phyloP scores from a whole-genome alignment of 2,797 vertebrate species.

The Acestrorhynchus altus region DNA sequence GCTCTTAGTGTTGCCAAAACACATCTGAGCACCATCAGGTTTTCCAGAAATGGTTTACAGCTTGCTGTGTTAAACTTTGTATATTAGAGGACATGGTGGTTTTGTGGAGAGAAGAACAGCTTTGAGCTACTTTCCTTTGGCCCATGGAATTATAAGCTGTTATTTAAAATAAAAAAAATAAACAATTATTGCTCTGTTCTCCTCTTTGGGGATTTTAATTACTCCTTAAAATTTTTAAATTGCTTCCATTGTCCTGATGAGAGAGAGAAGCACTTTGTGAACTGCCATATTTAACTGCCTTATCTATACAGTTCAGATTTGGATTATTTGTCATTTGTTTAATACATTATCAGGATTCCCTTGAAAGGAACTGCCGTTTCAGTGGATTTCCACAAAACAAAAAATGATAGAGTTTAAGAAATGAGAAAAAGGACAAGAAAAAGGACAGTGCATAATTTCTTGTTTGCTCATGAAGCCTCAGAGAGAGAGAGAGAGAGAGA shows the following conservation, averaged over 20 bases:
- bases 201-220: background rate
- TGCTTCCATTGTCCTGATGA: background rate
- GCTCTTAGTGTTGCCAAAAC: conserved; percentile 20
- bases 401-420: background rate
- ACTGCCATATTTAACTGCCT: background rate
- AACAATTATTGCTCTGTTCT: background rate
- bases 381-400: conserved; percentile 19
- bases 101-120: background rate
- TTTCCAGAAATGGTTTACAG: background rate
- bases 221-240: conserved; percentile 3
- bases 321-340: background rate
- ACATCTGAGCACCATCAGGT: conserved; percentile 3
- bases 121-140: background rate
- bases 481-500: background rate
- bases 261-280: background rate
- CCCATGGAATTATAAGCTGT: background rate
- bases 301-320: conserved; percentile 7
- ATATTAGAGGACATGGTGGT: background rate
- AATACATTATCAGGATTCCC: background rate
- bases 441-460: background rate
- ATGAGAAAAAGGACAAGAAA: background rate
- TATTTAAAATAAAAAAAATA: background rate
- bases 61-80: background rate
- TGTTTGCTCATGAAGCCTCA: too few species aligned
- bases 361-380: background rate